These are phyloP conservation scores for Pegea sp. DNA, from an alignment of 23 tunicate genomes.

Conservation along the genomic window DNA sequence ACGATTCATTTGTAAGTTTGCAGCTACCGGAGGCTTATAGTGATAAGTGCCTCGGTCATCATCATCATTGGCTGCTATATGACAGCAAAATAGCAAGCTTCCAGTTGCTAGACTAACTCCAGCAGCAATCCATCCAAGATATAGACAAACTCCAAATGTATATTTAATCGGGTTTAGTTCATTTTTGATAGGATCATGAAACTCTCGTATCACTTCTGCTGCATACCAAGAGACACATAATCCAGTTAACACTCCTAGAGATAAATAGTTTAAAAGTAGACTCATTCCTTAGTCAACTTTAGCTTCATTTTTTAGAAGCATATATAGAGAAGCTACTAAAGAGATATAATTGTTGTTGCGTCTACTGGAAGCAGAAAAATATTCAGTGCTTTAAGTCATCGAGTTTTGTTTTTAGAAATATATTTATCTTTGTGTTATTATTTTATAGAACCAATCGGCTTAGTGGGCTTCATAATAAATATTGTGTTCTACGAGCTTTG, in stretches of 20 bases:
- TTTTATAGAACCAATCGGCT: too few relatives aligned
- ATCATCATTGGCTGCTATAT: not conserved
- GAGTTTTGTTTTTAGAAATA: too few relatives aligned
- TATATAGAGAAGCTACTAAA: not conserved
- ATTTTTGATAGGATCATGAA: constrained; percentile 7
- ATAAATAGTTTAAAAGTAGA: too few relatives aligned
- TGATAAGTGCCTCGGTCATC: not conserved
- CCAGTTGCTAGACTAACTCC: constrained; percentile 36
- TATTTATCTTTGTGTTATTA: too few relatives aligned
- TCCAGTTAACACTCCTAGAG: constrained; percentile 48
- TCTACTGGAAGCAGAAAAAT: too few relatives aligned
- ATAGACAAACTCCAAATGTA: constrained; percentile 66
- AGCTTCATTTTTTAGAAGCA: not conserved
- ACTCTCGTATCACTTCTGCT: constrained; percentile 52
- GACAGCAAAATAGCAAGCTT: constrained; percentile 53
- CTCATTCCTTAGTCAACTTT: not conserved
- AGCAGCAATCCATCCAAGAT: constrained; percentile 68
- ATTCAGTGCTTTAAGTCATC: too few relatives aligned
- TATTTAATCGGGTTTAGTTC: constrained; percentile 11
- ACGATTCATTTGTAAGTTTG: too few relatives aligned
- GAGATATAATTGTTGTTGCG: too few relatives aligned
- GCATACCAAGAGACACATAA: constrained; percentile 87
- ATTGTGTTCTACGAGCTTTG: too few relatives aligned
- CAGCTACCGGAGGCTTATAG: not conserved
- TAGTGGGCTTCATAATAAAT: too few relatives aligned